Evolutionary conservation across 2,113 vertebrate species (phyloP).

Genomic region (Bagarius yarrelli): DNA sequence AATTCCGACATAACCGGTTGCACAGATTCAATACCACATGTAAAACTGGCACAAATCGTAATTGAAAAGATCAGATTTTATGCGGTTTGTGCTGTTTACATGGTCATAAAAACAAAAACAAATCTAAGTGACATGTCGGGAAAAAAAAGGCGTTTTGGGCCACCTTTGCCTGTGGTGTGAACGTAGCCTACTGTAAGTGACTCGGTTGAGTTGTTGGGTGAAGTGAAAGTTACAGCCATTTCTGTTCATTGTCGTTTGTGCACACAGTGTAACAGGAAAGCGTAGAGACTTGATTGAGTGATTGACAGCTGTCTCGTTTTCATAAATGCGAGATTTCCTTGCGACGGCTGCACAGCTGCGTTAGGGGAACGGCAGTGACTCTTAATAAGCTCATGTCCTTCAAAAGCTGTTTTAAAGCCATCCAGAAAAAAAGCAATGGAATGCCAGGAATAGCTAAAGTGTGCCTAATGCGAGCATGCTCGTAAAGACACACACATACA

Average conservation of each 20-base stretch:
- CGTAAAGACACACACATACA: constrained; percentile 15
- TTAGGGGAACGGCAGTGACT: constrained; percentile 32
- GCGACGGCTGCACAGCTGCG: constrained; percentile 19
- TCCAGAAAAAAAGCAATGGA: constrained; percentile 23
- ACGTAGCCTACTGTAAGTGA: background rate
- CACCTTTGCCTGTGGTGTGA: too few species aligned
- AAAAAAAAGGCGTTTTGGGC: too few species aligned
- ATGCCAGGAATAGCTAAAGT: constrained; percentile 45
- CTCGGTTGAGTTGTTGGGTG: background rate
- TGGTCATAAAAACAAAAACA: too few species aligned
- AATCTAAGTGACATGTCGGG: too few species aligned
- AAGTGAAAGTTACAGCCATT: background rate
- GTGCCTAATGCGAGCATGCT: constrained; percentile 47
- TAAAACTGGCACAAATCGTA: too few species aligned
- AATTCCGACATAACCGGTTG: too few species aligned
- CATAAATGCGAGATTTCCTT: constrained; percentile 17
- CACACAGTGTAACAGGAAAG: too few species aligned
- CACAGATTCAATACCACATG: too few species aligned
- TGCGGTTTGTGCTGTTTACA: too few species aligned
- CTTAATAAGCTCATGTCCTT: constrained; percentile 48
- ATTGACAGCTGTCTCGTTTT: constrained; percentile 30
- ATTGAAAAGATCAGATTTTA: too few species aligned
- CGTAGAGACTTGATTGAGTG: background rate
- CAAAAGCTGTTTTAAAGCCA: constrained; percentile 44
- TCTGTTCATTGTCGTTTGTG: background rate